Percentiles rank a stretch among this genome's conserved stretches.
Evolutionary conservation across 1,140 invertebrate genomes (phyloP).

Genomic region (Nasonia giraulti): DNA sequence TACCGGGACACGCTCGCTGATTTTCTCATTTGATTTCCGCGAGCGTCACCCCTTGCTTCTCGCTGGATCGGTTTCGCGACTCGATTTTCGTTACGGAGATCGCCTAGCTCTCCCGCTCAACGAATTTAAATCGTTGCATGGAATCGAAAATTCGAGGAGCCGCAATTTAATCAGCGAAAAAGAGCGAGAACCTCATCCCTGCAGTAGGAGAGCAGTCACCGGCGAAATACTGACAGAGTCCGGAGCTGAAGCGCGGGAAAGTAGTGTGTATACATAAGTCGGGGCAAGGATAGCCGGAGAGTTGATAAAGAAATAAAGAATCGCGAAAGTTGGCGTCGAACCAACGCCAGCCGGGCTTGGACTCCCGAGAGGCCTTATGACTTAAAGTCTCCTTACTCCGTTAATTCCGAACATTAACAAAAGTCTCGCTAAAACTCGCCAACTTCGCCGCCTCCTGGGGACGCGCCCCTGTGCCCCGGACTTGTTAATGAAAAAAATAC

Average conservation of each 20-base stretch:
- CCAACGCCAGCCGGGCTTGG: conserved; percentile 51
- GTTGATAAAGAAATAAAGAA: conserved; percentile 75
- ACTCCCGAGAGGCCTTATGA: conserved; percentile 71
- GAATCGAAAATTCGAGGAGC: not conserved
- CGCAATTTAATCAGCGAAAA: not conserved
- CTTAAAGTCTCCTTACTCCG: conserved; percentile 75
- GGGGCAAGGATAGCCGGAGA: conserved; percentile 49
- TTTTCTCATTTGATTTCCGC: conserved; percentile 67
- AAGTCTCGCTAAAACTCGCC: conserved; percentile 73
- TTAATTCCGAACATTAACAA: conserved; percentile 75
- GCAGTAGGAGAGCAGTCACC: not conserved
- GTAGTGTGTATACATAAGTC: conserved; percentile 22
- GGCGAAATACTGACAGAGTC: not conserved
- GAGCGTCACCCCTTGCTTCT: not conserved
- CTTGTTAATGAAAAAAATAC: conserved; percentile 74
- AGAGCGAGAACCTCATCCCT: not conserved
- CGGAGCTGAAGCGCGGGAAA: not conserved
- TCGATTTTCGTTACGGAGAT: not conserved
- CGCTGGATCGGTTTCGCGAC: not conserved
- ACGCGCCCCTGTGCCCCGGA: conserved; percentile 57
- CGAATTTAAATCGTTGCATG: not conserved
- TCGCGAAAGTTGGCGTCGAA: conserved; percentile 73
- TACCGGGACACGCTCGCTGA: conserved; percentile 63
- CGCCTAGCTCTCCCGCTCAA: no score
- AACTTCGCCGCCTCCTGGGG: conserved; percentile 65